Evolutionary conservation across 2,113 vertebrate species (phyloP).

Genomic region (Ia io): DNA sequence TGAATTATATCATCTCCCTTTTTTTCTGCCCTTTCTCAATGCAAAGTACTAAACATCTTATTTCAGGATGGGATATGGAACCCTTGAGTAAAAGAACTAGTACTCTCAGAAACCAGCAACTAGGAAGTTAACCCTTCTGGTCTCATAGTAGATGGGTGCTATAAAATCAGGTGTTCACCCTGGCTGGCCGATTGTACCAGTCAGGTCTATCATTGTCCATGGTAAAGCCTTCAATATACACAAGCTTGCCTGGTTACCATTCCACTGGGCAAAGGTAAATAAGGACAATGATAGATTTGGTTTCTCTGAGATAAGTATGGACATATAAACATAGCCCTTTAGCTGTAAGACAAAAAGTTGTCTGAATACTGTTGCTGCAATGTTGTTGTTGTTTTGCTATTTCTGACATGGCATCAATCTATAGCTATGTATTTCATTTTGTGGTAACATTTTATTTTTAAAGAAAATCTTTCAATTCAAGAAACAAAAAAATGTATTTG

Average conservation of each 20-base stretch:
- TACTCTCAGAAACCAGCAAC: neutral
- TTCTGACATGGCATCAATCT: neutral
- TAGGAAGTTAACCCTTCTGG: neutral
- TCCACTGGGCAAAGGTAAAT: neutral
- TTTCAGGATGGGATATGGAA: neutral
- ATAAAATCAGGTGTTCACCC: neutral
- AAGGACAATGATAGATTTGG: neutral
- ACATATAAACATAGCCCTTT: neutral
- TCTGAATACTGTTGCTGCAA: neutral
- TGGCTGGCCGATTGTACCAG: neutral
- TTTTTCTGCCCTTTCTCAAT: neutral
- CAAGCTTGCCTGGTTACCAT: neutral
- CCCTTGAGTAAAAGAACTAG: neutral
- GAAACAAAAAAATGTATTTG: neutral
- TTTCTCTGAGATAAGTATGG: neutral
- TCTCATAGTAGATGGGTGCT: neutral
- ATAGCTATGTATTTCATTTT: neutral
- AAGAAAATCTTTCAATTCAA: neutral
- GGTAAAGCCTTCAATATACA: rapidly evolving
- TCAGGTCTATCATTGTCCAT: too few species aligned
- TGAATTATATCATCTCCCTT: neutral
- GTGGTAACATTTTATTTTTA: neutral
- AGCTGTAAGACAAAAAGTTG: neutral
- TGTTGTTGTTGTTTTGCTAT: neutral
- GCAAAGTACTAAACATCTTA: neutral